phyloP scores from a whole-genome alignment of 2,888 invertebrate genomes.

The Cerastis leucographa region DNA sequence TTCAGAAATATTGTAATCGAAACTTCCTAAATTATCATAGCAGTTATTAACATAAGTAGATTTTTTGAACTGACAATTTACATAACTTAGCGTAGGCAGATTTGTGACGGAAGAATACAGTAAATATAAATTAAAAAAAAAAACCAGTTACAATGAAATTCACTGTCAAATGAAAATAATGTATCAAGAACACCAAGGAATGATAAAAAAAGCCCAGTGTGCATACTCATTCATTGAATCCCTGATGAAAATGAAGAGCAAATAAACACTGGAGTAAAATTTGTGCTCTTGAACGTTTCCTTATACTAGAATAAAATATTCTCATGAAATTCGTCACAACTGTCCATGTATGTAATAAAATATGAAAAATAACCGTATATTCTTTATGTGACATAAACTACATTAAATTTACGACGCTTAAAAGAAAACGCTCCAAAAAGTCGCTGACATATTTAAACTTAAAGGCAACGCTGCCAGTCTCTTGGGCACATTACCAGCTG shows the following conservation, averaged over 20 bases:
- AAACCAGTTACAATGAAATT: no score
- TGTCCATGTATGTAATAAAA: no score
- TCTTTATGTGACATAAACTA: no score
- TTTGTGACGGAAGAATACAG: background rate
- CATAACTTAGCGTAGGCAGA: background rate
- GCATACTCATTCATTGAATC: background rate
- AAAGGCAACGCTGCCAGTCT: no score
- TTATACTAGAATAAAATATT: background rate
- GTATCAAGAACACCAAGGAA: background rate
- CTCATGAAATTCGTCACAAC: no score
- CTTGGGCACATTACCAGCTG: no score
- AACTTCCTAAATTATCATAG: background rate
- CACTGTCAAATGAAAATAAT: background rate
- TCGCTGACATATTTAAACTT: no score
- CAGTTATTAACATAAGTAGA: background rate
- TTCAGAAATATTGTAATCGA: background rate
- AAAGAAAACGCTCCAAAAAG: no score
- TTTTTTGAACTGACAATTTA: background rate
- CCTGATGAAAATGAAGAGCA: constrained; percentile 1
- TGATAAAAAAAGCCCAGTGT: background rate
- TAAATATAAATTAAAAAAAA: background rate
- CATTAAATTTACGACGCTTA: no score
- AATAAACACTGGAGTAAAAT: background rate
- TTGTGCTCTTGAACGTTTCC: background rate
- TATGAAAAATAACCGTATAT: no score